Percentiles rank a stretch among this genome's conserved stretches.
These are phyloP conservation scores for Lamellibrachia columna DNA, from an alignment of 2,888 invertebrate species.

Conservation along the genomic window DNA sequence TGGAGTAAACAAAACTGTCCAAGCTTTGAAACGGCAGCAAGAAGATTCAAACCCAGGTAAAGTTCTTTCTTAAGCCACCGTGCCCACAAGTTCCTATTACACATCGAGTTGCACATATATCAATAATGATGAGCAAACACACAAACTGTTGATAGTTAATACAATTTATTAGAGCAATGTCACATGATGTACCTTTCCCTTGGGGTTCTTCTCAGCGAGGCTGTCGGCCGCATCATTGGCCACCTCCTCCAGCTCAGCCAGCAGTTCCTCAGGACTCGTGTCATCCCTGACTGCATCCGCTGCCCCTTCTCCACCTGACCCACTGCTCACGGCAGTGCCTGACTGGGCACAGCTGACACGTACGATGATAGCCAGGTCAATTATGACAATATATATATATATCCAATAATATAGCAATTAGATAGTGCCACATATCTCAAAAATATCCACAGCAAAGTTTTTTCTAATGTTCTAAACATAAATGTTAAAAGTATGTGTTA, in stretches of 20 bases:
- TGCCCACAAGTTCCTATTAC: no score
- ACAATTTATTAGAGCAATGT: not conserved
- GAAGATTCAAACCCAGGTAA: no score
- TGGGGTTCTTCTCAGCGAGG: constrained; percentile 68
- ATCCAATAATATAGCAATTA: not conserved
- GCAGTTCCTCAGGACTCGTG: constrained; percentile 74
- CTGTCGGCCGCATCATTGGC: constrained; percentile 77
- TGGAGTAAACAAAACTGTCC: no score
- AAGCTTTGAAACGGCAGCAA: no score
- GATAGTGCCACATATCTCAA: no score
- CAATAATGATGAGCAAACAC: not conserved
- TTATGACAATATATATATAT: not conserved
- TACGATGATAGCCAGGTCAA: not conserved
- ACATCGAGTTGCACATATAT: no score
- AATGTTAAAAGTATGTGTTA: no score
- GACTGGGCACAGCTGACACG: not conserved
- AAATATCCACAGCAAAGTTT: no score
- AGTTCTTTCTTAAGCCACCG: no score
- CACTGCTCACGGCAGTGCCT: not conserved
- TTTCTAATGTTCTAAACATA: no score
- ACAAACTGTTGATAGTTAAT: not conserved
- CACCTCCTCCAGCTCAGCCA: constrained; percentile 78
- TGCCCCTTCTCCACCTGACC: not conserved
- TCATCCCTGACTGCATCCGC: constrained; percentile 66
- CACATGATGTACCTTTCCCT: constrained; percentile 64